Evolutionary conservation across 2,888 invertebrate genomes (phyloP), one percentile per base, ranked within the genome.

Genomic region (Tillus elongatus): DNA sequence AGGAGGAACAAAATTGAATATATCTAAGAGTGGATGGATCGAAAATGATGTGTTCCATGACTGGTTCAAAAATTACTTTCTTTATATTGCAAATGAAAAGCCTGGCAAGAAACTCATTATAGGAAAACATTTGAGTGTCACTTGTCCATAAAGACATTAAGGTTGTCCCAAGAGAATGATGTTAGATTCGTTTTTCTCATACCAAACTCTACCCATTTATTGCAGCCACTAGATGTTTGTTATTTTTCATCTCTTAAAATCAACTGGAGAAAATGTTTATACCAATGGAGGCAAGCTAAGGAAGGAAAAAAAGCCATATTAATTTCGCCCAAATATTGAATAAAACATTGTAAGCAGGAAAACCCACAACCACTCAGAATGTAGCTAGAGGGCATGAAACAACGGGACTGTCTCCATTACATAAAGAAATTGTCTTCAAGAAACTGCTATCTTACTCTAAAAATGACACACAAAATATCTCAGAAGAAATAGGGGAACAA

Each of bases 231-330:
- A n/a, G 24, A 24, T 24, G 24, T 24, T 8, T 24, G 24, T 24
- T 24, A 24, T 24, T 24, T 24, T 24, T 6, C 24, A 24, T 24
- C 24, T n/a, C 24, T 24, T 6, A 24, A 24, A 24, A 24, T n/a
- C n/a, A 24, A 24, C 24, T 24, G 24, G 24, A 24, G 24, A 24
- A 24, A 24, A 24, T n/a, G 24, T 24, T 24, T 24, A 24, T 24
- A 24, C 24, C 8, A 24, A 24, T 24, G 24, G 24, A 24, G 24
- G n/a, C 24, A 24, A 24, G n/a, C 24, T 24, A 24, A 24, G 24
- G 8, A 24, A 24, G 24, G 24, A 6, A 24, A 24, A 24, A 24
- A 24, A 24, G 24, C 24, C 24, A n/a, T 24, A 24, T n/a, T 6
- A 8, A 24, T 24, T 24, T 24, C n/a, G 24, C 24, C n/a, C 24